phyloP scores from a whole-genome alignment of 2,888 invertebrate genomes.

The Apodemia mormo region DNA sequence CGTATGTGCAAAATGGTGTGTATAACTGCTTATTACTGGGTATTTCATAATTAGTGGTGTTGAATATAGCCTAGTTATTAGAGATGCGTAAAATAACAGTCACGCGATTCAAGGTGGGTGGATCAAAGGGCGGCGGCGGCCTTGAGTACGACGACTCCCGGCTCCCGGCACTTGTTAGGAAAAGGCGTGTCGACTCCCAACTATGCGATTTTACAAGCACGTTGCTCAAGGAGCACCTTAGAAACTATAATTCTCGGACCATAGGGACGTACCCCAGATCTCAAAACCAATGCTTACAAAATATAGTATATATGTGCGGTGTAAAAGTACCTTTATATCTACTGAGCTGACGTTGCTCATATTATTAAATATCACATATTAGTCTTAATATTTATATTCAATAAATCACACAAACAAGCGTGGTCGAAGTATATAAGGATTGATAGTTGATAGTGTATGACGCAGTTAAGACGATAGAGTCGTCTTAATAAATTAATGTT shows the following conservation, averaged over 20 bases:
- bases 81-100: conserved; percentile 61
- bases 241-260: conserved; percentile 8
- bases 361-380: not conserved
- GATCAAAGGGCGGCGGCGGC: conserved; percentile 80
- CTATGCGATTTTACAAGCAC: conserved; percentile 54
- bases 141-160: conserved; percentile 79
- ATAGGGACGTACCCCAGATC: not conserved
- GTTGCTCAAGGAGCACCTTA: conserved; percentile 24
- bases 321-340: not conserved
- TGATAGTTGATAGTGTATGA: too few species aligned
- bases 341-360: not conserved
- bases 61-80: conserved; percentile 46
- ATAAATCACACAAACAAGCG: too few species aligned
- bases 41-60: conserved; percentile 19
- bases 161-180: conserved; percentile 74
- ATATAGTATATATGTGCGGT: not conserved
- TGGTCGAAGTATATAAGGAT: too few species aligned
- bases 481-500: too few species aligned
- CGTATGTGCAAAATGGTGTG: conserved; percentile 4
- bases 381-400: not conserved
- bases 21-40: conserved; percentile 13
- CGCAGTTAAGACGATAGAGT: too few species aligned
- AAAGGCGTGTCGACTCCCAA: conserved; percentile 79
- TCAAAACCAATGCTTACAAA: not conserved
- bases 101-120: conserved; percentile 80